Conservation (phyloP, 2,888 invertebrate genomes). For the Epistrophe grossulariae region DNA sequence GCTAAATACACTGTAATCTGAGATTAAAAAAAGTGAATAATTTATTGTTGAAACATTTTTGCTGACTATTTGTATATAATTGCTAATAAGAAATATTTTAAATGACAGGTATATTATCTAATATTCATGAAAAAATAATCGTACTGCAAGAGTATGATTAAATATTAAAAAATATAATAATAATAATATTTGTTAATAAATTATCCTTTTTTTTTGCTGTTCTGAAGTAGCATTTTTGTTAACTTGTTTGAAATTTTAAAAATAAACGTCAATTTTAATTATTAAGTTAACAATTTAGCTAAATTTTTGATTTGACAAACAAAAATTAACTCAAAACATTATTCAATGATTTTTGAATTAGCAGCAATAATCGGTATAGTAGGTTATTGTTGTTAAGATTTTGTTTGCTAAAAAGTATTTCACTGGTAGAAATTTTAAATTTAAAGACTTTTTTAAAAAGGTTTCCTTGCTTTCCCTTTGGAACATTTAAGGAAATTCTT, state of each 20-base stretch:
- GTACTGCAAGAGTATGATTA: background rate
- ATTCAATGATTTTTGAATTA: background rate
- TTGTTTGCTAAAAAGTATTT: too few relatives aligned
- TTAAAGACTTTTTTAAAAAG: too few relatives aligned
- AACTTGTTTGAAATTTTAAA: constrained; percentile 14
- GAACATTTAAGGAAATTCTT: too few relatives aligned
- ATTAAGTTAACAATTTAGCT: background rate
- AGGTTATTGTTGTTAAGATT: too few relatives aligned
- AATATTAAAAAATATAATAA: constrained; percentile 10
- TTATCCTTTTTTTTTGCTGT: background rate
- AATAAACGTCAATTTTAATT: background rate
- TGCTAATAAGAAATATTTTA: constrained; percentile 12
- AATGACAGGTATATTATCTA: background rate
- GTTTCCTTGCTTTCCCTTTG: too few relatives aligned
- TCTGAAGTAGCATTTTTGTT: background rate
- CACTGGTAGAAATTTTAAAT: too few relatives aligned
- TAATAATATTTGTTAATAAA: background rate
- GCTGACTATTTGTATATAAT: constrained; percentile 9
- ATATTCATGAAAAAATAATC: background rate
- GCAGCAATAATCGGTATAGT: too few relatives aligned
- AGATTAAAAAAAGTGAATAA: constrained; percentile 1
- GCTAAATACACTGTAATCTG: constrained; percentile 8
- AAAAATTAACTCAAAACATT: background rate
- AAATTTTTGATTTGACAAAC: background rate
- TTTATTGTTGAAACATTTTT: constrained; percentile 6